These are phyloP conservation scores for Heterocephalus glaber DNA, from an alignment of 2,113 vertebrate genomes.

Conservation along the genomic window DNA sequence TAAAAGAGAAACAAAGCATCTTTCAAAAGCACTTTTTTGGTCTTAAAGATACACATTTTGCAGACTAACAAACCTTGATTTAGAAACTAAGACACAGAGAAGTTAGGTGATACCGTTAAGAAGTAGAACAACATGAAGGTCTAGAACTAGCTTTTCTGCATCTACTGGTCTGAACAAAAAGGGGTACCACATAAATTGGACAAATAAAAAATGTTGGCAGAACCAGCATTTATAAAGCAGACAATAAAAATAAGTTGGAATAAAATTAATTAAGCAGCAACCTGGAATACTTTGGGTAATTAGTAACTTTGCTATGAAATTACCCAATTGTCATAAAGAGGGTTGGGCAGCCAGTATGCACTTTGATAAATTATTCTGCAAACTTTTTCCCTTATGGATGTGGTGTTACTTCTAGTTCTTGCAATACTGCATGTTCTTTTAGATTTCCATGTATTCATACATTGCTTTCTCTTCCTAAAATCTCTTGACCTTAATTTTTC, in stretches of 20 bases:
- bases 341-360: not conserved
- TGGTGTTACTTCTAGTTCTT: not conserved
- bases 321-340: not conserved
- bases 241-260: constrained; percentile 56
- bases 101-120: not conserved
- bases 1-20: not conserved
- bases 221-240: constrained; percentile 20
- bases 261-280: constrained; percentile 18
- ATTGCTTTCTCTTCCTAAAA: constrained; percentile 41
- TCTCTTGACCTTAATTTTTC: constrained; percentile 8
- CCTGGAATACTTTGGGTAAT: not conserved
- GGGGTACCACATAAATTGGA: not conserved
- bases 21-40: not conserved
- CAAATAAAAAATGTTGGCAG: not conserved
- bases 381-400: constrained; percentile 3
- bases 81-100: constrained; percentile 48
- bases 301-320: not conserved
- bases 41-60: not conserved
- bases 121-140: not conserved
- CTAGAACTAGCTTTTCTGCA: constrained; percentile 4
- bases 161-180: not conserved
- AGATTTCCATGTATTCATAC: not conserved
- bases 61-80: not conserved
- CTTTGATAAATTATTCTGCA: constrained; percentile 2
- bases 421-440: not conserved